A percentile compares a stretch with the other conserved stretches of the same genome.
Evolutionary conservation across 2,797 vertebrate species (phyloP).

Genomic region (Pachyuromys duprasi): DNA sequence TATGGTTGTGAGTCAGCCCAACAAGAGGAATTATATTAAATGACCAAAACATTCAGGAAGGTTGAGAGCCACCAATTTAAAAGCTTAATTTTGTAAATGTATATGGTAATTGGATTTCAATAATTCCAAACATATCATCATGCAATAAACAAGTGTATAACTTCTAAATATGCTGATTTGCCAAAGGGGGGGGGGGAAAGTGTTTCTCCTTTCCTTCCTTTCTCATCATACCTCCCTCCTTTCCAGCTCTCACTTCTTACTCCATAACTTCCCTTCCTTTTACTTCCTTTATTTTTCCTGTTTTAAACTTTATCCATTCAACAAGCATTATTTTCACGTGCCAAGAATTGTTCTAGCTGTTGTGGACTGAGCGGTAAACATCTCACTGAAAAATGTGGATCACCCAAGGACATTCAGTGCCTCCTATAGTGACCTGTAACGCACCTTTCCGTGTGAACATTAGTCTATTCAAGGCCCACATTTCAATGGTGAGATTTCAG

Average conservation of each 20-base stretch:
- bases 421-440: neutral
- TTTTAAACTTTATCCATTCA: neutral
- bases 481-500: conserved; percentile 2
- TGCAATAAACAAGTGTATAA: neutral
- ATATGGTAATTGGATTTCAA: neutral
- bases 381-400: neutral
- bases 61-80: neutral
- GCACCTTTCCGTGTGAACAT: neutral
- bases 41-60: too few relatives aligned
- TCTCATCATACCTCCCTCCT: fast-evolving
- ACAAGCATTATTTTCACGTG: neutral
- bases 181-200: neutral
- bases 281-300: neutral
- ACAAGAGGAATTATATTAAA: neutral
- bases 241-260: neutral
- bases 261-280: neutral
- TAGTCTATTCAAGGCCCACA: neutral
- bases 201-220: fast-evolving
- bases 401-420: neutral
- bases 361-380: neutral
- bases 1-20: neutral
- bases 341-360: neutral
- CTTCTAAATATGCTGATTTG: neutral
- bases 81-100: neutral
- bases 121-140: neutral